Evolutionary conservation across 2,797 vertebrate genomes (phyloP), one percentile per base, ranked within the genome.

Genomic region (Acrossocheilus wenchowensis): DNA sequence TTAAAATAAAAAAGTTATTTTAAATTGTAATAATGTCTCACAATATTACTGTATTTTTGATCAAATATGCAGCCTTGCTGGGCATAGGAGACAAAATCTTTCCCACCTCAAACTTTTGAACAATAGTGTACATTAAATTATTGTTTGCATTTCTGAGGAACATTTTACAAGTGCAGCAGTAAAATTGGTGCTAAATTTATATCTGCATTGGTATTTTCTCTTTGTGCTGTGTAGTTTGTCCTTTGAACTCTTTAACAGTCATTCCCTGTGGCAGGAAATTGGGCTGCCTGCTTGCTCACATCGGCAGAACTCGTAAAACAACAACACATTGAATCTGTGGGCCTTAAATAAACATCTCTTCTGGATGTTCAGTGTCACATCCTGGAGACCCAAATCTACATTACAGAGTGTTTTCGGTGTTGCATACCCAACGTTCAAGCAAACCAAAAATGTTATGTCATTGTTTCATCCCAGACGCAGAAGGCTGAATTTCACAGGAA

Each of bases 271-370:
- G 78, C 79, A 83, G 86, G 86, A 89, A 89, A 85, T 80, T 21
- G 74, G 74, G 74, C 60, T 72, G 57, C 41, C 62, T 48, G 78
- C 34, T 69, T 80, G 48, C 78, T 77, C 39, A 39, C 74, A 66
- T 52, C 26, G 71, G 23, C 45, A 69, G 17, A 36, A 36, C 48
- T 83, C 60, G 6, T 87, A 79, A 85, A 85, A 78, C 82, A 78
- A 60, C 50, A 64, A 11, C 5, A 54, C 26, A 88, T 92, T 92
- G 91, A 90, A 86, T 84, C 75, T 43, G n/a, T 41, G 36, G 75
- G 11, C 36, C 77, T n/a, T 75, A 69, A 15, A 57, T 71, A 66
- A 84, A 57, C 50, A 36, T 68, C 36, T 68, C 45, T 36, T 14
- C 23, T 54, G 30, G 26, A 72, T 78, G 34, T 54, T 81, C 45